Conservation (phyloP, 1,140 invertebrate genomes). For the Mamestra configurata region DNA sequence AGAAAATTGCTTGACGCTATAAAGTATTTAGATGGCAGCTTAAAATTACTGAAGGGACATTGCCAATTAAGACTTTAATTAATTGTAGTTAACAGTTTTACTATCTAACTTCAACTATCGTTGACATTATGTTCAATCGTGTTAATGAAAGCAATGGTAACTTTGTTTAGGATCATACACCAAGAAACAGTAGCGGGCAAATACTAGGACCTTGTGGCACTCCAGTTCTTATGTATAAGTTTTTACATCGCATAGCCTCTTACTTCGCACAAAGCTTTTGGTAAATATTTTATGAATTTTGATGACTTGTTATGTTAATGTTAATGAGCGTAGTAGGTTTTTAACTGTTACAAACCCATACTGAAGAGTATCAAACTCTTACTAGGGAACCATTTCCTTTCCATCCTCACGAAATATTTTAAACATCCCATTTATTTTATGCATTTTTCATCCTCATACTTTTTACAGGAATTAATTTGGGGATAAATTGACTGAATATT, state of each 20-base stretch:
- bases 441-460: constrained; percentile 1
- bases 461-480: constrained; percentile 28
- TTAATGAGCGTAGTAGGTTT: constrained; percentile 15
- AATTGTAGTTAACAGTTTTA: constrained; percentile 2
- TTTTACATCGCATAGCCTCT: neutral
- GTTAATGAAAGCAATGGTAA: constrained; percentile 1
- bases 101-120: neutral
- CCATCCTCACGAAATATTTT: neutral
- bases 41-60: constrained; percentile 35
- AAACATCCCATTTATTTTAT: constrained; percentile 11
- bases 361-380: constrained; percentile 10
- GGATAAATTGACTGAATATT: constrained; percentile 39
- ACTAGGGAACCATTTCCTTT: neutral
- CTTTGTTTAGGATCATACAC: constrained; percentile 19
- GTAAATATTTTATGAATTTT: constrained; percentile 12
- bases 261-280: constrained; percentile 19
- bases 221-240: constrained; percentile 13
- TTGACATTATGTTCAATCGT: neutral
- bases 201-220: constrained; percentile 52
- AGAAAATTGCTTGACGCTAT: constrained; percentile 23
- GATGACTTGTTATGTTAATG: constrained; percentile 11
- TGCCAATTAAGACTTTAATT: constrained; percentile 33
- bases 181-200: constrained; percentile 38
- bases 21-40: constrained; percentile 10
- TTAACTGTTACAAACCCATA: neutral